phyloP scores from a whole-genome alignment of 1,140 invertebrate genomes.

The Pseudomyrmex concolor region DNA sequence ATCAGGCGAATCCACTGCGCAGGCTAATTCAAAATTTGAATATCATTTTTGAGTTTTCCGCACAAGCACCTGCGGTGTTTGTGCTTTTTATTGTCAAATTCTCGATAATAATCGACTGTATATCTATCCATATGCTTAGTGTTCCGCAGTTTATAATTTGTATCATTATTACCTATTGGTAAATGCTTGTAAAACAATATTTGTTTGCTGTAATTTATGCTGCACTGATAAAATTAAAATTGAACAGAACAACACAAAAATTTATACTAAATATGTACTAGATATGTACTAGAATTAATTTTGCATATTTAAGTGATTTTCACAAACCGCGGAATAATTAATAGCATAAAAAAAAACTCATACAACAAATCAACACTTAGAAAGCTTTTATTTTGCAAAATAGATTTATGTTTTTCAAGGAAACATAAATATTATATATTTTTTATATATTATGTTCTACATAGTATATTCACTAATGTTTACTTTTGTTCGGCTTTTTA shows the following conservation, averaged over 20 bases:
- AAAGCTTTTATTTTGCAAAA: not conserved
- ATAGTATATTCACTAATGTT: not conserved
- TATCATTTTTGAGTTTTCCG: too few species aligned
- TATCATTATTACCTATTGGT: not conserved
- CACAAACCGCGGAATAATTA: not conserved
- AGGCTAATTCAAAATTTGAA: not conserved
- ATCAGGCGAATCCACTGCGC: not conserved
- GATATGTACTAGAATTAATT: not conserved
- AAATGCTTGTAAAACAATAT: too few species aligned
- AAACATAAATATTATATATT: not conserved
- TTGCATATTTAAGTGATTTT: not conserved
- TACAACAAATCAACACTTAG: too few species aligned
- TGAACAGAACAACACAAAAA: not conserved
- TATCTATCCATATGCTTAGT: too few species aligned
- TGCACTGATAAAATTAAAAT: not conserved
- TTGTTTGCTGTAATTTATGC: not conserved
- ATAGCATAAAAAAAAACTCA: not conserved
- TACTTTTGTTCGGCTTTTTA: not conserved
- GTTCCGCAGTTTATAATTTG: slow-evolving; percentile 26
- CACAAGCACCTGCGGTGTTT: not conserved
- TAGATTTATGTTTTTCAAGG: not conserved
- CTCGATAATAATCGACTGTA: too few species aligned
- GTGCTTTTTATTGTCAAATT: too few species aligned
- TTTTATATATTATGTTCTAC: not conserved
- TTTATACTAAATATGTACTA: too few species aligned